A percentile compares a stretch with the other conserved stretches of the same genome.
These are phyloP conservation scores for Panagrolaimus sp. DNA, from an alignment of 1,140 invertebrate species.

Conservation along the genomic window DNA sequence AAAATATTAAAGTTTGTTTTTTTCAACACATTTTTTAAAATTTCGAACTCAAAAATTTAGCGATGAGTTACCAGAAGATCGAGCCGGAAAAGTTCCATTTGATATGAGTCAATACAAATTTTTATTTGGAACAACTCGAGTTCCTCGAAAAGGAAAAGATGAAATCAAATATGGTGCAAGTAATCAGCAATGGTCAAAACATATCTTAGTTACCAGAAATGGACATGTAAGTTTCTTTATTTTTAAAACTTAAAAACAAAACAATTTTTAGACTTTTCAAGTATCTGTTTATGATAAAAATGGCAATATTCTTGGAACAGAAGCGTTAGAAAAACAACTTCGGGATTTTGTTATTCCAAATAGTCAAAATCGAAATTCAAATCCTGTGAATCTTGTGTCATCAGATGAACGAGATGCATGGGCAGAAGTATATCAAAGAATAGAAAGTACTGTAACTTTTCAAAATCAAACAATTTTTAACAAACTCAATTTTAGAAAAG, in stretches of 20 bases:
- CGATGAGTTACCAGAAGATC: constrained; percentile 39
- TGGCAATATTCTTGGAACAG: constrained; percentile 30
- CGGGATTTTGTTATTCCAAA: constrained; percentile 24
- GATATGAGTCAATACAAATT: constrained; percentile 56
- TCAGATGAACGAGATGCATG: constrained; percentile 46
- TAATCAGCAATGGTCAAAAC: constrained; percentile 24
- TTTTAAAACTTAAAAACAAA: not conserved
- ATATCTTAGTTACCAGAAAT: constrained; percentile 48
- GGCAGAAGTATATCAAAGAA: constrained; percentile 44
- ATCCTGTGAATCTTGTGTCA: constrained; percentile 48
- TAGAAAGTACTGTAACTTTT: constrained; percentile 38
- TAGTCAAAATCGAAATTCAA: constrained; percentile 21
- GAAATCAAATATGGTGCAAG: constrained; percentile 36
- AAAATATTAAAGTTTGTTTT: constrained; percentile 20
- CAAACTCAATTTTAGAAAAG: constrained; percentile 27
- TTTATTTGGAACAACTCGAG: constrained; percentile 52
- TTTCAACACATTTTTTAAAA: too few species aligned
- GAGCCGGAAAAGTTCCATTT: constrained; percentile 43
- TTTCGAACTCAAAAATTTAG: constrained; percentile 21
- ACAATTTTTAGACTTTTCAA: constrained; percentile 45
- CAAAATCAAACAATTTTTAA: too few species aligned
- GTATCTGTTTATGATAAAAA: constrained; percentile 47
- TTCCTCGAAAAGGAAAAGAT: constrained; percentile 40
- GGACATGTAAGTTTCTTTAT: constrained; percentile 45
- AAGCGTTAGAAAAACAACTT: constrained; percentile 34